Percentiles rank a stretch among this genome's conserved stretches.
Evolutionary conservation across 2,888 invertebrate species (phyloP).

Genomic region (Leistus spinibarbis): DNA sequence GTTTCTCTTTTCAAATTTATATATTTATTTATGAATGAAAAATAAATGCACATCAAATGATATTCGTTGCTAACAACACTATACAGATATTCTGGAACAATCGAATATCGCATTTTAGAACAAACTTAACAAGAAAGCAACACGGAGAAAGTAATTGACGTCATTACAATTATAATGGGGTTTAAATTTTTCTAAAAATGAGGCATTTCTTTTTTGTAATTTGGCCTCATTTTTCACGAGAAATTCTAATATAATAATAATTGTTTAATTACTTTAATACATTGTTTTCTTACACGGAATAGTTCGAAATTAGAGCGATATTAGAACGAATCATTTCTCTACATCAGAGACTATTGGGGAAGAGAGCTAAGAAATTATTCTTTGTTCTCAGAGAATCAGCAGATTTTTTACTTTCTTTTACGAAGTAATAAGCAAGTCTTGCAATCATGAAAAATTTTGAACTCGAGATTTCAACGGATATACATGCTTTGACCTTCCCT

Average conservation of each 20-base stretch:
- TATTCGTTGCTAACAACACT: neutral
- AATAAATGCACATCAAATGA: conserved; percentile 22
- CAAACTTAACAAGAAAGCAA: neutral
- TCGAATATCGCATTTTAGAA: conserved; percentile 4
- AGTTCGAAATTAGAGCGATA: too few relatives aligned
- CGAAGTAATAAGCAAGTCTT: too few relatives aligned
- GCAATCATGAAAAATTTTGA: too few relatives aligned
- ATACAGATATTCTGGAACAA: conserved; percentile 1
- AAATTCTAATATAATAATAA: neutral
- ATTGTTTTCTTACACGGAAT: too few relatives aligned
- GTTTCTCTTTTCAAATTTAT: conserved; percentile 25
- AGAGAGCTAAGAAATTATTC: too few relatives aligned
- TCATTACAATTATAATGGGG: neutral
- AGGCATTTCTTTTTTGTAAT: neutral
- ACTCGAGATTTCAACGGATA: too few relatives aligned
- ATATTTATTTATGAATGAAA: neutral
- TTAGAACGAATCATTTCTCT: too few relatives aligned
- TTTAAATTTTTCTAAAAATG: neutral
- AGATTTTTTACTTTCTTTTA: too few relatives aligned
- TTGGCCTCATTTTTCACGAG: neutral
- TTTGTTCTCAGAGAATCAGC: too few relatives aligned
- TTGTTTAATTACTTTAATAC: neutral
- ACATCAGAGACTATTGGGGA: too few relatives aligned
- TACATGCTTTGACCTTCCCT: too few relatives aligned
- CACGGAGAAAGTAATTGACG: neutral